phyloP scores from a whole-genome alignment of 2,888 invertebrate genomes.

The Dioctria linearis region DNA sequence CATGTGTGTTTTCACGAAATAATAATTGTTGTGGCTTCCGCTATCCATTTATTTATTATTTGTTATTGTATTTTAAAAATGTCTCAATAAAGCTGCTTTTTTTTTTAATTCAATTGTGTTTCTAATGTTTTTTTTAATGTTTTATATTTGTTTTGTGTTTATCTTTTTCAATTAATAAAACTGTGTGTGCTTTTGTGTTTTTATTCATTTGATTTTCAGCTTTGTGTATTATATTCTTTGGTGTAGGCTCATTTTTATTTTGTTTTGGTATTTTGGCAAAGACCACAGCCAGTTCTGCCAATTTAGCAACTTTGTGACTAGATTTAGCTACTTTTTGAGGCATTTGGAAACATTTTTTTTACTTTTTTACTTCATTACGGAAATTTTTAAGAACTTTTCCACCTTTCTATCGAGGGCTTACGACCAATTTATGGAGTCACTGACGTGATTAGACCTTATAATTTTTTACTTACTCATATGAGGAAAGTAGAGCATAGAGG shows the following conservation, averaged over 20 bases:
- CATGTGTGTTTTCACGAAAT: constrained; percentile 33
- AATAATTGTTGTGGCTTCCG: constrained; percentile 33
- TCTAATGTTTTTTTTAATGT: constrained; percentile 31
- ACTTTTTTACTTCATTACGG: too few species aligned
- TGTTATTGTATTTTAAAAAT: constrained; percentile 37
- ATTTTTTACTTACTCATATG: too few species aligned
- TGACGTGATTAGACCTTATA: too few species aligned
- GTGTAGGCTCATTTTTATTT: not conserved
- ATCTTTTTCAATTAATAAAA: constrained; percentile 43
- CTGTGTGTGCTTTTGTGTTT: too few species aligned
- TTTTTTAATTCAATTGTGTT: constrained; percentile 29
- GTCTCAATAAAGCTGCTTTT: constrained; percentile 44
- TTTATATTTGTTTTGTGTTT: constrained; percentile 34
- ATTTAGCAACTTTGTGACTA: not conserved
- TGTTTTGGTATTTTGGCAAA: not conserved
- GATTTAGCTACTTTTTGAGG: too few species aligned
- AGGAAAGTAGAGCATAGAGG: too few species aligned
- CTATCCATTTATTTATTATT: constrained; percentile 27
- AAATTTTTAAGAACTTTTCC: too few species aligned
- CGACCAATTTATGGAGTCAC: too few species aligned
- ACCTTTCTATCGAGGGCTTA: too few species aligned
- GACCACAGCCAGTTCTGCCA: not conserved
- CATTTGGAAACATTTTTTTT: not conserved
- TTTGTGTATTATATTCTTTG: not conserved
- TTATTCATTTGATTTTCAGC: too few species aligned